Percentiles rank a stretch among this genome's conserved stretches.
Evolutionary conservation across 2,113 vertebrate species (phyloP).

Genomic region (Stigmatopora argus): DNA sequence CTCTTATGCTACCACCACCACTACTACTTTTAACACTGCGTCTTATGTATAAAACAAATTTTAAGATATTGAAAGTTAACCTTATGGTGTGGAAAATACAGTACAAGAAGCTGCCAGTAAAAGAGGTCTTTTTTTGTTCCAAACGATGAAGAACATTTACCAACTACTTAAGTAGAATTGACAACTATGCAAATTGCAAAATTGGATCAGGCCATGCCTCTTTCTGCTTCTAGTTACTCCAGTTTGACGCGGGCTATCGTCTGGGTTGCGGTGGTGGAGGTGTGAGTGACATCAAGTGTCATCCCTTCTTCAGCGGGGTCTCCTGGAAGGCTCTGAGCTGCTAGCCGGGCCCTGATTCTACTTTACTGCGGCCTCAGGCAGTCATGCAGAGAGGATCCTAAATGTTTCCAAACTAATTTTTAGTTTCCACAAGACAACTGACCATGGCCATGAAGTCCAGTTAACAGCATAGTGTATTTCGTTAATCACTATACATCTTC

Average conservation of each 20-base stretch:
- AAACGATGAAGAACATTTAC: no score
- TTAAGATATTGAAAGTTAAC: no score
- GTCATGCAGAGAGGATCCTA: not conserved
- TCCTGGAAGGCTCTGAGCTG: constrained; percentile 81
- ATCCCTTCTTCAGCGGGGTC: constrained; percentile 84
- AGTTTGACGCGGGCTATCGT: constrained; percentile 80
- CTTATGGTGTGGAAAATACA: no score
- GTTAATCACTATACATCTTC: no score
- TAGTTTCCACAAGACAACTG: constrained; percentile 21
- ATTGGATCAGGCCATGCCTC: not conserved
- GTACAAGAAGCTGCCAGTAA: no score
- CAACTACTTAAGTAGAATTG: no score
- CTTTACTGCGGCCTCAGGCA: not conserved
- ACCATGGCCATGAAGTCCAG: constrained; percentile 13
- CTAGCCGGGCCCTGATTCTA: constrained; percentile 44
- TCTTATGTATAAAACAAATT: no score
- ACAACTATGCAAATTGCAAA: not conserved
- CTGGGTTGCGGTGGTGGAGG: constrained; percentile 81
- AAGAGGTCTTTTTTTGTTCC: no score
- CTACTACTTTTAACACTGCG: no score
- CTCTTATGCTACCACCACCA: no score
- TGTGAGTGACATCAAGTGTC: constrained; percentile 83
- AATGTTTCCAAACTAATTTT: not conserved
- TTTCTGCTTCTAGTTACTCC: constrained; percentile 73
- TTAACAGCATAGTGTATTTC: constrained; percentile 2